A percentile compares a stretch with the other conserved stretches of the same genome.
Conservation (phyloP, 2,888 invertebrate genomes). For the Ophion obscuratus region DNA sequence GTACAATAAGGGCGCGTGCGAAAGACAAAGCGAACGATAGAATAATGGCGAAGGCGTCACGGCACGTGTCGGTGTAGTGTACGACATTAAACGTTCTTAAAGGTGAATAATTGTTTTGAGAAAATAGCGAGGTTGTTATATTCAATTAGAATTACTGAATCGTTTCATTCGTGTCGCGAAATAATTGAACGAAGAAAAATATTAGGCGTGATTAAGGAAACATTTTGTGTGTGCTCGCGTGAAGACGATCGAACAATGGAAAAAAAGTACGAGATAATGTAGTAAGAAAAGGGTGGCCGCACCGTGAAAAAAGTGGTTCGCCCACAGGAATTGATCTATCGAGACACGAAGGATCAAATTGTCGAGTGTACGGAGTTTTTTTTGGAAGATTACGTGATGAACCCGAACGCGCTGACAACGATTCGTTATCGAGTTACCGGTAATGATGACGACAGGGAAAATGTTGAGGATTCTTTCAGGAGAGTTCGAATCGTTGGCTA, state of each 20-base stretch:
- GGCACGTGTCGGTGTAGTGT: constrained; percentile 20
- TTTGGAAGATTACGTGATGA: constrained; percentile 11
- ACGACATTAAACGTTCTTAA: constrained; percentile 11
- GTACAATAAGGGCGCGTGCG: too few species aligned
- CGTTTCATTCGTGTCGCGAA: constrained; percentile 15
- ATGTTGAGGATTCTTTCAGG: constrained; percentile 21
- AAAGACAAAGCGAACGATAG: neutral
- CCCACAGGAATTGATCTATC: constrained; percentile 24
- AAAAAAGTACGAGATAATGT: constrained; percentile 19
- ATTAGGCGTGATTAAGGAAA: constrained; percentile 5
- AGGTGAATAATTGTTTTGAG: neutral
- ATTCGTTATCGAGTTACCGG: constrained; percentile 19
- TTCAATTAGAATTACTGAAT: constrained; percentile 19
- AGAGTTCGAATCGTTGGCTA: constrained; percentile 19
- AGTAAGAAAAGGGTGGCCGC: constrained; percentile 15
- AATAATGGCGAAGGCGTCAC: constrained; percentile 22
- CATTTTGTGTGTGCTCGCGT: constrained; percentile 3
- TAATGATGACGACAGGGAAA: constrained; percentile 17
- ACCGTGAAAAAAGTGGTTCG: constrained; percentile 23
- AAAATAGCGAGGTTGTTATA: constrained; percentile 1
- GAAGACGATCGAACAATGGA: constrained; percentile 21
- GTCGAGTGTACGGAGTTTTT: constrained; percentile 9
- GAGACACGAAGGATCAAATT: neutral
- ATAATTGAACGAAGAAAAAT: constrained; percentile 17
- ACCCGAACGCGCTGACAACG: constrained; percentile 1